Conservation (phyloP, 53 echinoderm and acorn worm genomes). For the Holothuria scabra region DNA sequence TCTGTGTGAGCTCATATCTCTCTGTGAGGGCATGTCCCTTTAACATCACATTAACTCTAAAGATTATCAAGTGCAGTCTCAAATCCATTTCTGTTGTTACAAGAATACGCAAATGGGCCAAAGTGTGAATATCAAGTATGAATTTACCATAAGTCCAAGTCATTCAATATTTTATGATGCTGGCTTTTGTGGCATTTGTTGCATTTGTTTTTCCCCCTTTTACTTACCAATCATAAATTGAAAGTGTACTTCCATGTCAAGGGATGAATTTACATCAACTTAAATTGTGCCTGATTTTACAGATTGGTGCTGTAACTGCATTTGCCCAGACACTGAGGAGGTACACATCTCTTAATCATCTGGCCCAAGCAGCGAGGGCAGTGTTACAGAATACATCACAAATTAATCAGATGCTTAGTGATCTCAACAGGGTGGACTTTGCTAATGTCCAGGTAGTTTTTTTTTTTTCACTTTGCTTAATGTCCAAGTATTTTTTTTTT, state of each 20-base stretch:
- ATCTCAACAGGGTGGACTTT: conserved; percentile 99
- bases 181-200: background rate
- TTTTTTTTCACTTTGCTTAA: no score
- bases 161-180: no score
- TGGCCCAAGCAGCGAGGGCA: conserved; percentile 98
- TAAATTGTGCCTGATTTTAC: background rate
- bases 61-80: no score
- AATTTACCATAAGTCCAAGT: no score
- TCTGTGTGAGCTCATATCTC: no score
- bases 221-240: no score
- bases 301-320: conserved; percentile 97
- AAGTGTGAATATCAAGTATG: no score
- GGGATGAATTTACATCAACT: background rate
- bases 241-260: background rate
- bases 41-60: no score
- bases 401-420: conserved; percentile 99
- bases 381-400: conserved; percentile 98
- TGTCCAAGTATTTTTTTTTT: no score
- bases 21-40: no score
- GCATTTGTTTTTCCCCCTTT: background rate
- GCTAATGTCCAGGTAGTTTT: conserved; percentile 95
- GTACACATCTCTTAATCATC: conserved; percentile 95
- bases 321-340: conserved; percentile 97
- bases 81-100: no score
- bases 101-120: no score